A percentile compares a stretch with the other conserved stretches of the same genome.
phyloP scores from a whole-genome alignment of 1,140 invertebrate genomes.

The Triops cancriformis region DNA sequence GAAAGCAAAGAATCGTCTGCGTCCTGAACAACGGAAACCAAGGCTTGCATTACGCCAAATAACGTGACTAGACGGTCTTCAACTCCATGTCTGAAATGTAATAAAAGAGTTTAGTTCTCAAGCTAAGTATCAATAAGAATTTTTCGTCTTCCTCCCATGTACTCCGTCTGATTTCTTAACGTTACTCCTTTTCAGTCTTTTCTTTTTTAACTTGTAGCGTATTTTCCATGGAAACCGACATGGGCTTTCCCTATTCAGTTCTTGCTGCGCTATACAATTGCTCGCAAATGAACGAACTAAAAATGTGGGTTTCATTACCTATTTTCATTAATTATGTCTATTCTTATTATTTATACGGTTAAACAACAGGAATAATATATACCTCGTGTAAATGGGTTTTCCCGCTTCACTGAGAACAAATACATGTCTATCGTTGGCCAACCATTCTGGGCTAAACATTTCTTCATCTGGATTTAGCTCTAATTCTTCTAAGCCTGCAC shows the following conservation, averaged over 20 bases:
- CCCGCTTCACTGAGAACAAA: constrained; percentile 91
- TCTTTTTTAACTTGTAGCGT: too few species aligned
- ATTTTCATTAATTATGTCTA: too few species aligned
- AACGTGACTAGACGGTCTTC: constrained; percentile 89
- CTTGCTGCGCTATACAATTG: too few species aligned
- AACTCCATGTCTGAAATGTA: constrained; percentile 63
- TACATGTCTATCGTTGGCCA: constrained; percentile 74
- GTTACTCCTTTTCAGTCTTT: too few species aligned
- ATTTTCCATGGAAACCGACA: too few species aligned
- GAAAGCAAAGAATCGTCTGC: constrained; percentile 72
- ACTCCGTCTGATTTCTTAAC: too few species aligned
- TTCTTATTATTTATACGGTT: too few species aligned
- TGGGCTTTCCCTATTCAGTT: too few species aligned
- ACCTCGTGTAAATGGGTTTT: constrained; percentile 92
- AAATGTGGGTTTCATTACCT: constrained; percentile 25
- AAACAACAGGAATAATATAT: constrained; percentile 30
- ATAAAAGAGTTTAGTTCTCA: constrained; percentile 24
- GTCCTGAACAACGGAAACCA: constrained; percentile 84
- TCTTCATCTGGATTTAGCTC: not conserved
- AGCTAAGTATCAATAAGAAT: not conserved
- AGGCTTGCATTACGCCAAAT: constrained; percentile 89
- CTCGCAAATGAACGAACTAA: too few species aligned
- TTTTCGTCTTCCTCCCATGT: not conserved
- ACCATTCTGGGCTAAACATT: not conserved
- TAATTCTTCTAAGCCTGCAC: not conserved